Evolutionary conservation across 2,888 invertebrate genomes (phyloP).

Genomic region (Macaria notata): DNA sequence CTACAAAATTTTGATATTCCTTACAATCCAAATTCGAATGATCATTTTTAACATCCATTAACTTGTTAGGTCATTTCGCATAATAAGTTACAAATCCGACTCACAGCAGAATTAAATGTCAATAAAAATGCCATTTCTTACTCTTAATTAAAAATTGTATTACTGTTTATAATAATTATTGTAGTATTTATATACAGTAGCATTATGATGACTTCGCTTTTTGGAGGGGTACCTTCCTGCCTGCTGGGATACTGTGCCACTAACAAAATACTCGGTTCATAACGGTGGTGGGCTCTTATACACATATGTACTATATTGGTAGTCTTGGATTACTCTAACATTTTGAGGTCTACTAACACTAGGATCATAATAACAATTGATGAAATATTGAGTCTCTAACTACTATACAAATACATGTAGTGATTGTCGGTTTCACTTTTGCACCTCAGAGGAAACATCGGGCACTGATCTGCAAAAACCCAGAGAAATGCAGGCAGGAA

Average conservation of each 20-base stretch:
- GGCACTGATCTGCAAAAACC: conserved; percentile 78
- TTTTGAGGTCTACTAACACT: conserved; percentile 58
- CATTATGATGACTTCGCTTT: conserved; percentile 79
- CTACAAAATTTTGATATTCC: too few species aligned
- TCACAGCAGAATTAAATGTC: conserved; percentile 9
- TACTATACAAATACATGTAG: conserved; percentile 53
- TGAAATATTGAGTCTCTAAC: conserved; percentile 41
- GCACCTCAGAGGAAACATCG: conserved; percentile 80
- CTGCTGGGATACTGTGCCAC: conserved; percentile 77
- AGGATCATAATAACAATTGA: conserved; percentile 39
- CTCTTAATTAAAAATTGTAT: conserved; percentile 39
- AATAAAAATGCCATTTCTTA: conserved; percentile 24
- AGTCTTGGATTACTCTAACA: conserved; percentile 64
- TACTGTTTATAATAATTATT: conserved; percentile 11
- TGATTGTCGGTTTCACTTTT: conserved; percentile 77
- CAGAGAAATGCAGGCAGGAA: conserved; percentile 85
- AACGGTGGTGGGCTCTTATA: conserved; percentile 68
- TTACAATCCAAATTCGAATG: neutral
- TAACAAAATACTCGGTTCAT: conserved; percentile 64
- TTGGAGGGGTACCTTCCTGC: conserved; percentile 82
- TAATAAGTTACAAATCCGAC: conserved; percentile 1
- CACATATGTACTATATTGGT: conserved; percentile 52
- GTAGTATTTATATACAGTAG: conserved; percentile 46
- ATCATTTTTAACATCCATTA: conserved; percentile 14
- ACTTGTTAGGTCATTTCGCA: conserved; percentile 8